phyloP scores from a whole-genome alignment of 1,140 invertebrate genomes.

The Bombus impatiens region DNA sequence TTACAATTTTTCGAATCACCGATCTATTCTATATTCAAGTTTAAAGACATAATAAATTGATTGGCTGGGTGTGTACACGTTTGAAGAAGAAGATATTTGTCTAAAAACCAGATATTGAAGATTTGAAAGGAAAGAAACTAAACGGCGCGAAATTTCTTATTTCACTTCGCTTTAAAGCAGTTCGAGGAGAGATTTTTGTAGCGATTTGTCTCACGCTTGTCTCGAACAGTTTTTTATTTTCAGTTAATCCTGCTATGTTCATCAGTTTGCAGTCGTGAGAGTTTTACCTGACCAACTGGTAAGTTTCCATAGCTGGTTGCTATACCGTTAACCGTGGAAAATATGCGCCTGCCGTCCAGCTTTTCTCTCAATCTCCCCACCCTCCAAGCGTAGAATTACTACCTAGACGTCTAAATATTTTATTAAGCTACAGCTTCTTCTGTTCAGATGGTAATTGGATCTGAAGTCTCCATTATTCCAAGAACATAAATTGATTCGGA shows the following conservation, averaged over 20 bases:
- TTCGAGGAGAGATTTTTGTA: not conserved
- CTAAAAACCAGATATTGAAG: not conserved
- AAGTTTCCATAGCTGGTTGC: slow-evolving; percentile 5
- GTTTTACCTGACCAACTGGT: slow-evolving; percentile 22
- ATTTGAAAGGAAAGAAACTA: not conserved
- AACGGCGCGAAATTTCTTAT: not conserved
- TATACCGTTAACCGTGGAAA: slow-evolving; percentile 12
- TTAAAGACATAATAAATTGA: no score
- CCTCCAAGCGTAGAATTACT: not conserved
- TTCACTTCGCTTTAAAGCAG: not conserved
- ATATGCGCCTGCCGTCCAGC: not conserved
- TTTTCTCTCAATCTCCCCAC: not conserved
- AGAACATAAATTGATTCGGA: not conserved
- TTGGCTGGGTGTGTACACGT: no score
- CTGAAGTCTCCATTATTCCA: not conserved
- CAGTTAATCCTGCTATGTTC: slow-evolving; percentile 5
- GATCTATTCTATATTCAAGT: no score
- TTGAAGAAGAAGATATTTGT: not conserved
- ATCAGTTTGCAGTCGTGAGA: not conserved
- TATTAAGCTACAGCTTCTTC: not conserved
- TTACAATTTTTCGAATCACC: not conserved
- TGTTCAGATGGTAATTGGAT: not conserved
- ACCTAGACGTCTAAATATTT: not conserved
- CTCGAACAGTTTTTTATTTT: not conserved
- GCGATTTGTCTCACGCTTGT: slow-evolving; percentile 6